phyloP scores from a whole-genome alignment of 2,888 invertebrate genomes.

The Ectemnius cavifrons region DNA sequence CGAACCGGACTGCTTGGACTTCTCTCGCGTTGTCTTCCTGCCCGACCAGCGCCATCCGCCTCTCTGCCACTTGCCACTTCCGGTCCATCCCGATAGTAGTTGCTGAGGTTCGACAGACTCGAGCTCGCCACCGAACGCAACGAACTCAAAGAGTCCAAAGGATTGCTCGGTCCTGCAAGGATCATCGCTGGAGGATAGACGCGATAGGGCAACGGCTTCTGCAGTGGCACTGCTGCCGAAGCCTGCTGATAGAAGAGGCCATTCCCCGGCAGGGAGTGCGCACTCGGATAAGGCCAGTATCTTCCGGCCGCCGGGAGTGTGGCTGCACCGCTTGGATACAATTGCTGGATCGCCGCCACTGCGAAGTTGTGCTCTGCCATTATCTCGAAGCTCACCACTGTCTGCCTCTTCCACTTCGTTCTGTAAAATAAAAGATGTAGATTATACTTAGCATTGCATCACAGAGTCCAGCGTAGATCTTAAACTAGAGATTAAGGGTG shows the following conservation, averaged over 20 bases:
- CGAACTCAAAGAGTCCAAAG: constrained; percentile 82
- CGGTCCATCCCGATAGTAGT: constrained; percentile 72
- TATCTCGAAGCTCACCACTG: constrained; percentile 97
- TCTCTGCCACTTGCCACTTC: constrained; percentile 68
- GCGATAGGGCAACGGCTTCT: constrained; percentile 90
- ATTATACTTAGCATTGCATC: constrained; percentile 15
- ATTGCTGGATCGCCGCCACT: constrained; percentile 95
- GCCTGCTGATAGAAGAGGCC: constrained; percentile 92
- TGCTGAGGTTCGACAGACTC: constrained; percentile 71
- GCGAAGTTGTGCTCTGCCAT: constrained; percentile 98
- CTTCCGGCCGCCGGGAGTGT: constrained; percentile 69
- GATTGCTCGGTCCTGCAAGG: constrained; percentile 84
- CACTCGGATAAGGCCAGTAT: constrained; percentile 79
- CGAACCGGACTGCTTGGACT: constrained; percentile 76
- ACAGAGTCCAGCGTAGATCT: neutral
- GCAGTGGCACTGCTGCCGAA: constrained; percentile 86
- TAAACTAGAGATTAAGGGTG: constrained; percentile 16
- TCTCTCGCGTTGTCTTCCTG: constrained; percentile 63
- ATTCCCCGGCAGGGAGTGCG: constrained; percentile 80
- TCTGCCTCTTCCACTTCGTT: constrained; percentile 99
- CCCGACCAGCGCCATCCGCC: constrained; percentile 63
- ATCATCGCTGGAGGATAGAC: constrained; percentile 81
- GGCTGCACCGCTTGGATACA: constrained; percentile 84
- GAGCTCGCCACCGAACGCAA: constrained; percentile 82
- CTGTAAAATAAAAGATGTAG: constrained; percentile 80